phyloP scores from a whole-genome alignment of 2,888 invertebrate species.

The Drosophila imparisetae region DNA sequence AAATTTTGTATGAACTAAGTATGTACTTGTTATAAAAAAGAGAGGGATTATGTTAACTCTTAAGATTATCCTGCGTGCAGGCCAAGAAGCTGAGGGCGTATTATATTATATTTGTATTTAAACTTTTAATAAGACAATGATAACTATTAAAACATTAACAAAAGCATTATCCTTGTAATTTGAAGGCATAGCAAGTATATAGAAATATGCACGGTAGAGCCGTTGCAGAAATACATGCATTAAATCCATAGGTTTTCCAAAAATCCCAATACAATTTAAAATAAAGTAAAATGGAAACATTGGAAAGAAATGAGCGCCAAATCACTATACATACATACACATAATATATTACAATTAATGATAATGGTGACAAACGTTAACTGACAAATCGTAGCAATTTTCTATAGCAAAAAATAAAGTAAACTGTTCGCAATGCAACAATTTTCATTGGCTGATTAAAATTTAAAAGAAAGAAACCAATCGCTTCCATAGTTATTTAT shows the following conservation, averaged over 20 bases:
- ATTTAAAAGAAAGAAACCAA: slow-evolving; percentile 30
- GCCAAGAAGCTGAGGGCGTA: slow-evolving; percentile 35
- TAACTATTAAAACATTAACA: slow-evolving; percentile 49
- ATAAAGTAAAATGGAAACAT: slow-evolving; percentile 5
- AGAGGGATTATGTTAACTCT: slow-evolving; percentile 41
- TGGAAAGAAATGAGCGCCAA: slow-evolving; percentile 44
- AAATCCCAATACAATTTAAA: slow-evolving; percentile 11
- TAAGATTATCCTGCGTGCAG: slow-evolving; percentile 19
- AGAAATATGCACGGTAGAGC: slow-evolving; percentile 35
- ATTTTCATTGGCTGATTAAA: slow-evolving; percentile 25
- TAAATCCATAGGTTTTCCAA: slow-evolving; percentile 24
- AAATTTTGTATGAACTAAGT: slow-evolving; percentile 19
- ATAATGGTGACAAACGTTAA: slow-evolving; percentile 14
- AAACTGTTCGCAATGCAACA: slow-evolving; percentile 30
- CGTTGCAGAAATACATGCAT: slow-evolving; percentile 13
- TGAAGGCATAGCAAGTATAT: slow-evolving; percentile 24
- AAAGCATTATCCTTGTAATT: slow-evolving; percentile 29
- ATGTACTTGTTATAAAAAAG: slow-evolving; percentile 17
- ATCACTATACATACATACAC: slow-evolving; percentile 45
- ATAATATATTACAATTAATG: slow-evolving; percentile 7
- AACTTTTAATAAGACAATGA: slow-evolving; percentile 40
- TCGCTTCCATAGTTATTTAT: slow-evolving; percentile 74
- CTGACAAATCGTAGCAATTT: slow-evolving; percentile 51
- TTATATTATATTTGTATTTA: slow-evolving; percentile 44
- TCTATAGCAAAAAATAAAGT: slow-evolving; percentile 20